Base-by-base conservation (phyloP, 2,888 invertebrate genomes). In the Diploptera punctata region DNA sequence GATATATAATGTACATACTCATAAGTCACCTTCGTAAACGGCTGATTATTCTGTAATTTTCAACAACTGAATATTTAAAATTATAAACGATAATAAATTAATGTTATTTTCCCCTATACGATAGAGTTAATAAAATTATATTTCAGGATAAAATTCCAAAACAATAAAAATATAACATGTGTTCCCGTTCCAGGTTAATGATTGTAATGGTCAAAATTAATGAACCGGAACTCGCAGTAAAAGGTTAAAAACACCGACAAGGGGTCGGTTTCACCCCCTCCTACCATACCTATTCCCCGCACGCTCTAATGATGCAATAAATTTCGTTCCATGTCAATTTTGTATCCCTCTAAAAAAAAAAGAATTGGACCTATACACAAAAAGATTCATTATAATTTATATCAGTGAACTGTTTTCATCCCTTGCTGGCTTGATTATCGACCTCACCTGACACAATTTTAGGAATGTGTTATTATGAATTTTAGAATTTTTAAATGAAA, bases 161-260 rank as follows among this genome's bases (percentile, higher is more conserved):
- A 65, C 65, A 47, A 65, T 65, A 65, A 65, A 65, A 65, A 65
- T 47, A 26, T 7, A 47, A 47, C 65, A 65, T 65, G 65, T 44
- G 65, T 24, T 2, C 44, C n/a, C 9, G 24, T 65, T 47, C 47
- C 65, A 57, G 1, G 44, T 65, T 65, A 65, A 65, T 65, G 65
- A 47, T 47, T 43, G 38, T 65, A 47, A 47, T 65, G 65, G 65
- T 47, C 47, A 43, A 65, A 65, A 65, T 47, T 65, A 65, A 65
- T 65, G 65, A 65, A 65, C 65, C 26, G 43, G 65, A 65, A 65
- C 65, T 31, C 44, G 47, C 47, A 26, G 65, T 65, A 65, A 65
- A 65, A 65, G 65, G 65, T 65, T 65, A 47, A 47, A 65, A 65
- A 65, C 47, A 65, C 65, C 65, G 65, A 65, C 65, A 65, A 65